phyloP scores from a whole-genome alignment of 2,888 invertebrate genomes.

The Diarsia dahlii region DNA sequence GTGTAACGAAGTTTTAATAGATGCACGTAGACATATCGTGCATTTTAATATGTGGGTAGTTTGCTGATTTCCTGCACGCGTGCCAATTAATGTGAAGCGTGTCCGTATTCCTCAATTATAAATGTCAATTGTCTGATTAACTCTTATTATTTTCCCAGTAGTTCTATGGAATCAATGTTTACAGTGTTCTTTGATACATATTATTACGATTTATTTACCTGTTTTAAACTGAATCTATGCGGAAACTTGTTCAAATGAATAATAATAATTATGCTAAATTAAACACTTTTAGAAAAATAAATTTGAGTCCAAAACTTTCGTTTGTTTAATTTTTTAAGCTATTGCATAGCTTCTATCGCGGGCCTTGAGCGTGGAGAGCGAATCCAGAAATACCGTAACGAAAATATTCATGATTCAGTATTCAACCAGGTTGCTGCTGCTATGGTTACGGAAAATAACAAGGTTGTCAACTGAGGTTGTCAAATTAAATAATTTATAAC shows the following conservation, averaged over 20 bases:
- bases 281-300: too few relatives aligned
- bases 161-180: conserved; percentile 9
- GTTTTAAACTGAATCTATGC: conserved; percentile 2
- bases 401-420: too few relatives aligned
- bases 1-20: conserved; percentile 79
- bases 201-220: not conserved
- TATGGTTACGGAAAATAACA: too few relatives aligned
- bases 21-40: conserved; percentile 64
- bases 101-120: conserved; percentile 43
- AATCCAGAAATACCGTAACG: too few relatives aligned
- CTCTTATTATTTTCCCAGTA: conserved; percentile 9
- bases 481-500: too few relatives aligned
- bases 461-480: too few relatives aligned
- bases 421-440: too few relatives aligned
- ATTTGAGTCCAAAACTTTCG: too few relatives aligned
- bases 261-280: too few relatives aligned
- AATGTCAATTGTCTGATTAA: conserved; percentile 3
- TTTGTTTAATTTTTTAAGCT: too few relatives aligned
- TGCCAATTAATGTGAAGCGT: conserved; percentile 8
- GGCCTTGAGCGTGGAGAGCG: too few relatives aligned
- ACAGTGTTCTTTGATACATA: not conserved
- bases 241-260: conserved; percentile 9
- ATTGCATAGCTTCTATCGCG: too few relatives aligned
- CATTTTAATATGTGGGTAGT: conserved; percentile 49
- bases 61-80: conserved; percentile 53